These are phyloP conservation scores for Pteropus rufus DNA, from an alignment of 2,797 vertebrate species.

Conservation along the genomic window DNA sequence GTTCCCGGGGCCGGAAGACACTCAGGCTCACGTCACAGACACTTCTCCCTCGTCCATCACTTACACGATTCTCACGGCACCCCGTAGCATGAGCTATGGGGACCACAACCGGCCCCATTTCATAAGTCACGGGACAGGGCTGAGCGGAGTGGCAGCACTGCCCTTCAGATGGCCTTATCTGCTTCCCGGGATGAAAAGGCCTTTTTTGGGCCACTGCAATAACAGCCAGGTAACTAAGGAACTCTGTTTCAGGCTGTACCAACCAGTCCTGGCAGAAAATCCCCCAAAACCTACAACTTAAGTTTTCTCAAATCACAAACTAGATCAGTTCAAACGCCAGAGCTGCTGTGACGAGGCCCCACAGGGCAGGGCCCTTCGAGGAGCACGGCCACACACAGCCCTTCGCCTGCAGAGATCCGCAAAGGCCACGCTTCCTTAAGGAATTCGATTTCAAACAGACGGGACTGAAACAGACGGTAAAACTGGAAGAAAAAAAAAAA, in stretches of 20 bases:
- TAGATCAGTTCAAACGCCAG: neutral
- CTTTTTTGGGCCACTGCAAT: neutral
- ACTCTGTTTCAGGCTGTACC: neutral
- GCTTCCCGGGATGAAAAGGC: neutral
- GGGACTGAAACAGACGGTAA: neutral
- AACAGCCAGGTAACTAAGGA: neutral
- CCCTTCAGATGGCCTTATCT: neutral
- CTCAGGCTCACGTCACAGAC: no score
- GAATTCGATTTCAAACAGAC: neutral
- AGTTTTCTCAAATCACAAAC: neutral
- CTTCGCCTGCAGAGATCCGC: neutral
- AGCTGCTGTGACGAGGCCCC: neutral
- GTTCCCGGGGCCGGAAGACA: no score
- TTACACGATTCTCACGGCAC: no score
- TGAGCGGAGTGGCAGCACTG: neutral
- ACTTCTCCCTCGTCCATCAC: no score
- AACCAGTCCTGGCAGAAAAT: neutral
- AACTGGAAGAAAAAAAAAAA: no score
- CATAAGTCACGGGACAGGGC: fast-evolving
- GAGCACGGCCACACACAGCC: no score
- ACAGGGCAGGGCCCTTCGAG: no score
- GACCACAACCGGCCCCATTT: fast-evolving
- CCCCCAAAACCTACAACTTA: neutral
- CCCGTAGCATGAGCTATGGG: neutral
- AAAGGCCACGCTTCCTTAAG: neutral